Conservation (phyloP, 2,797 vertebrate species). For the Valencia hispanica region DNA sequence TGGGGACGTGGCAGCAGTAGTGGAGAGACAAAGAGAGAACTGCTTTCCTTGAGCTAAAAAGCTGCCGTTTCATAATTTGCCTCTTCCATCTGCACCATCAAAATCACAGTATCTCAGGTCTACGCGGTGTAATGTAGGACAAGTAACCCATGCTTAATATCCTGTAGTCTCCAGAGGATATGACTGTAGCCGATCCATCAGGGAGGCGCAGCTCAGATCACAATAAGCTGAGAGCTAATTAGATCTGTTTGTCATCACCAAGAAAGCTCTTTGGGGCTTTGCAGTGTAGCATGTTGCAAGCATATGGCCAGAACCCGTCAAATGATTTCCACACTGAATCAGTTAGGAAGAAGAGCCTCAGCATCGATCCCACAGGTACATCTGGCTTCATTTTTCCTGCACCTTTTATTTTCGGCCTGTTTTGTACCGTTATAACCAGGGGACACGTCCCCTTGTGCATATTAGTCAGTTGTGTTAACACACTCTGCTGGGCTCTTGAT, state of each 20-base stretch:
- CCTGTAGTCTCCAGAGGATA: slow-evolving; percentile 47
- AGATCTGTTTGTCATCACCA: slow-evolving; percentile 53
- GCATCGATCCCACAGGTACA: slow-evolving; percentile 21
- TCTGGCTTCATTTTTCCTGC: slow-evolving; percentile 10
- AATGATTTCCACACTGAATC: slow-evolving; percentile 28
- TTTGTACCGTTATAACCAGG: slow-evolving; percentile 1
- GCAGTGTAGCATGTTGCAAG: not conserved
- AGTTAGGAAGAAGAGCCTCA: slow-evolving; percentile 25
- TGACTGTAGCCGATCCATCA: slow-evolving; percentile 45
- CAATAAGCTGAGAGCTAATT: slow-evolving; percentile 60
- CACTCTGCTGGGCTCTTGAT: slow-evolving; percentile 41
- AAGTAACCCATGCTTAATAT: slow-evolving; percentile 36
- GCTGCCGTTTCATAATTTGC: not conserved
- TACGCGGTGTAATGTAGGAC: slow-evolving; percentile 16
- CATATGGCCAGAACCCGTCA: slow-evolving; percentile 24
- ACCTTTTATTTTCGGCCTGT: slow-evolving; percentile 1
- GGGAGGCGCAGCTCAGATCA: slow-evolving; percentile 38
- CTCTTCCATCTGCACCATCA: slow-evolving; percentile 8
- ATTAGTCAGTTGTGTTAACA: slow-evolving; percentile 58
- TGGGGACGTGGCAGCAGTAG: not conserved
- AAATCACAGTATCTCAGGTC: slow-evolving; percentile 13
- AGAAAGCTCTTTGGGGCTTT: slow-evolving; percentile 28
- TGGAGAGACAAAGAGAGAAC: slow-evolving; percentile 1
- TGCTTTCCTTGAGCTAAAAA: slow-evolving; percentile 1
- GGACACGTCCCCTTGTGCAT: slow-evolving; percentile 36